Conservation (phyloP, 2,113 vertebrate genomes). For the Platichthys stellatus region DNA sequence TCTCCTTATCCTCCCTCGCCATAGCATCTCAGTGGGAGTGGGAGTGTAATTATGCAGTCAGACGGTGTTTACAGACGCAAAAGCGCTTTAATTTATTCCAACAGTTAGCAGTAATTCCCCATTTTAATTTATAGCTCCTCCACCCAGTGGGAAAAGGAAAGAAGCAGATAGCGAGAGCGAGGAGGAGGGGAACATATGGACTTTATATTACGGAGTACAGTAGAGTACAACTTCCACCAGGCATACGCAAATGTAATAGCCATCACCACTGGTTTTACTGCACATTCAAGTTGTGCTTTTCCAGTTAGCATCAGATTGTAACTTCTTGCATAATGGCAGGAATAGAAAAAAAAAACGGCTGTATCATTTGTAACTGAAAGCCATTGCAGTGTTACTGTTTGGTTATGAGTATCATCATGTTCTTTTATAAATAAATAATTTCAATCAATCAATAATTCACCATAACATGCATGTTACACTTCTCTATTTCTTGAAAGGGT, state of each 20-base stretch:
- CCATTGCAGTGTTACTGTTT: neutral
- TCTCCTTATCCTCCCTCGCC: conserved; percentile 63
- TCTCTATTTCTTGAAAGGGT: conserved; percentile 25
- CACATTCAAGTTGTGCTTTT: conserved; percentile 20
- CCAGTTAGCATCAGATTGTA: conserved; percentile 11
- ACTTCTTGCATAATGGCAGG: conserved; percentile 11
- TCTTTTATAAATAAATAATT: no score
- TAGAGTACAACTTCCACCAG: conserved; percentile 33
- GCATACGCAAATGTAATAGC: conserved; percentile 17
- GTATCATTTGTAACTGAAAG: neutral
- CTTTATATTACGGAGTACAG: conserved; percentile 47
- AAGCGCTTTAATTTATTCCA: conserved; percentile 86
- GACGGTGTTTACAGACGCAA: conserved; percentile 86
- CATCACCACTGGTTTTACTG: conserved; percentile 35
- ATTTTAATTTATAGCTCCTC: conserved; percentile 86
- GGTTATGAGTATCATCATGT: no score
- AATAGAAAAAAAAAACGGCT: conserved; percentile 17
- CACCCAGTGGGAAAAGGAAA: conserved; percentile 75
- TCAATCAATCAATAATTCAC: conserved; percentile 14
- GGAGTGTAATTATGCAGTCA: conserved; percentile 86
- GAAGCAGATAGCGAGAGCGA: conserved; percentile 65
- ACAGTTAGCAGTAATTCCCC: conserved; percentile 87
- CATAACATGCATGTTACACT: neutral
- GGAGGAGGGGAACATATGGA: conserved; percentile 60
- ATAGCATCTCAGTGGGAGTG: conserved; percentile 78